Evolutionary conservation across 37 sponge, comb jelly and placozoan genomes (phyloP).

Genomic region (Beroe ovata): DNA sequence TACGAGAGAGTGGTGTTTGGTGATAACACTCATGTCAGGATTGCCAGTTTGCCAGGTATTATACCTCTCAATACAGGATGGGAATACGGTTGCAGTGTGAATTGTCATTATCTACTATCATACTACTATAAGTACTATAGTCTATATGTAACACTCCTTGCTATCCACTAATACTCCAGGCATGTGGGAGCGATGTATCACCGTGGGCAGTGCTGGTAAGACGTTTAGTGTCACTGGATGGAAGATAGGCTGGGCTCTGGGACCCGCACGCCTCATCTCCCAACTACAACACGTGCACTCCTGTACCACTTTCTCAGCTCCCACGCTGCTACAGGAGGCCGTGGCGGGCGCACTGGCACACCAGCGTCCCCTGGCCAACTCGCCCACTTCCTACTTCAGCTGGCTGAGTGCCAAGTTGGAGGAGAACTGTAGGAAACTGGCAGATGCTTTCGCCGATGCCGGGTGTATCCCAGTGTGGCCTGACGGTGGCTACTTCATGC

Average conservation of each 20-base stretch:
- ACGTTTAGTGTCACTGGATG: conserved; percentile 96
- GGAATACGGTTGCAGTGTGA: too few relatives aligned
- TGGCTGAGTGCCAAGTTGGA: conserved; percentile 70
- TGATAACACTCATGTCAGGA: conserved; percentile 76
- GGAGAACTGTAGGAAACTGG: conserved; percentile 80
- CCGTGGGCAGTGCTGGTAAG: conserved; percentile 96
- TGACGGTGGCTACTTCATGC: conserved; percentile 90
- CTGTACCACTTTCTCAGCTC: conserved; percentile 73
- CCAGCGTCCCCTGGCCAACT: conserved; percentile 71
- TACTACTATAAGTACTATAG: too few relatives aligned
- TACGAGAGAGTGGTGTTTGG: conserved; percentile 92
- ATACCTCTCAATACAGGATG: too few relatives aligned
- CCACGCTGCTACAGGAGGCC: conserved; percentile 88
- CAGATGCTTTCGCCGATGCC: conserved; percentile 75
- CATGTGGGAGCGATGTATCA: conserved; percentile 96
- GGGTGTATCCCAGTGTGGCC: conserved; percentile 89
- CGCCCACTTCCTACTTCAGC: conserved; percentile 79
- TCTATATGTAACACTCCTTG: too few relatives aligned
- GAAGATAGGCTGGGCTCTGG: conserved; percentile 98
- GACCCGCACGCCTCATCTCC: conserved; percentile 80
- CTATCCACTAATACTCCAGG: conserved; percentile 74
- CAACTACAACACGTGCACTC: conserved; percentile 70
- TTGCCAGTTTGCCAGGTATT: conserved; percentile 71
- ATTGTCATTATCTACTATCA: too few relatives aligned
- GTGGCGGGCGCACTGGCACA: conserved; percentile 76